A percentile compares a stretch with the other conserved stretches of the same genome.
Conservation (phyloP, 2,888 invertebrate species). For the Rotaria sp. region DNA sequence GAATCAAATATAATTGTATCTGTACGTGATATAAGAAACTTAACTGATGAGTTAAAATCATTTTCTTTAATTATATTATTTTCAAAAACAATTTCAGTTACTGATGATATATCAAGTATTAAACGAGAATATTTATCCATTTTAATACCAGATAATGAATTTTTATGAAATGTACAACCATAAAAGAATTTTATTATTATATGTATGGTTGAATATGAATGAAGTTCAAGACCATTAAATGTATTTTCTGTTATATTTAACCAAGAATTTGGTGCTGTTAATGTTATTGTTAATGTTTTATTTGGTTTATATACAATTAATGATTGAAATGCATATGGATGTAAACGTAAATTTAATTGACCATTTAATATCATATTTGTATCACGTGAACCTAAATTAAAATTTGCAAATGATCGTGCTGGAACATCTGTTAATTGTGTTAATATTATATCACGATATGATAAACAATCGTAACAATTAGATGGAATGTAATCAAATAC, state of each 20-base stretch:
- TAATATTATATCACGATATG: constrained; percentile 9
- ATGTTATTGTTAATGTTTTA: neutral
- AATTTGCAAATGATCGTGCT: neutral
- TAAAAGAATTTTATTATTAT: neutral
- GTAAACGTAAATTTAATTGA: neutral
- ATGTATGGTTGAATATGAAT: neutral
- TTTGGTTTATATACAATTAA: neutral
- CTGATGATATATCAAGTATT: constrained; percentile 19
- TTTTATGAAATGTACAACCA: neutral
- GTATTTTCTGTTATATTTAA: constrained; percentile 8
- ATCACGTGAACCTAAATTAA: constrained; percentile 8
- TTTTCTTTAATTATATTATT: neutral
- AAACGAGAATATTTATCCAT: constrained; percentile 6
- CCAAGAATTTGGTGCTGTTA: constrained; percentile 23
- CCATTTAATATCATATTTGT: neutral
- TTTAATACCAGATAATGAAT: constrained; percentile 1
- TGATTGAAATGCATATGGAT: constrained; percentile 7
- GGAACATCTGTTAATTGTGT: constrained; percentile 11
- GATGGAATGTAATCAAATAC: constrained; percentile 15
- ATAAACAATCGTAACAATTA: constrained; percentile 20
- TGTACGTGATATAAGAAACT: neutral
- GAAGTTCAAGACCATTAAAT: constrained; percentile 13
- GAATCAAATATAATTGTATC: neutral
- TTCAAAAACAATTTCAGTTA: neutral
- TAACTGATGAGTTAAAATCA: neutral